phyloP scores from a whole-genome alignment of 2,113 vertebrate species.

The Riparia riparia region DNA sequence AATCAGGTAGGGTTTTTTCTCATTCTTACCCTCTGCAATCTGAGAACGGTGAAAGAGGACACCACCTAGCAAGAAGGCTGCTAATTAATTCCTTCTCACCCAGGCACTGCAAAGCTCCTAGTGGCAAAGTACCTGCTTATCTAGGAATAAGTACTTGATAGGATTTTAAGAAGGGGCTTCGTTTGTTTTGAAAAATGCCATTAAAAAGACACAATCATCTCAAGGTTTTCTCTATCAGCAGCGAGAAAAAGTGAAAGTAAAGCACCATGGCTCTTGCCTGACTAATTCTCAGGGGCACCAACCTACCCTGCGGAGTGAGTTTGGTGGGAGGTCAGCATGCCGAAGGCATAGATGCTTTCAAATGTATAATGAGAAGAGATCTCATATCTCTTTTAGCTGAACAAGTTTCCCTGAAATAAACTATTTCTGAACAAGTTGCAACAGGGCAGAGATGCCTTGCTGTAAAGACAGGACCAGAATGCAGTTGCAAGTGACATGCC shows the following conservation, averaged over 20 bases:
- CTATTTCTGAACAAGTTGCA: neutral
- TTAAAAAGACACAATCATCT: neutral
- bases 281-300: neutral
- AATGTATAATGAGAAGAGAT: neutral
- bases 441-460: neutral
- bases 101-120: neutral
- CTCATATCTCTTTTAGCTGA: neutral
- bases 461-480: neutral
- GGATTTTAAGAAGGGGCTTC: neutral
- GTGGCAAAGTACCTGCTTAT: neutral
- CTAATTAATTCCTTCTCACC: slow-evolving; percentile 33
- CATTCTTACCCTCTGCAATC: neutral
- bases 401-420: neutral
- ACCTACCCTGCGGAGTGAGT: rapidly evolving
- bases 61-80: neutral
- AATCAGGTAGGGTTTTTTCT: neutral
- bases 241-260: neutral
- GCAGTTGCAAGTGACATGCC: neutral
- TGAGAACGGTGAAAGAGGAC: slow-evolving; percentile 34
- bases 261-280: neutral
- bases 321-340: neutral
- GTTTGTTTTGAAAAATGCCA: neutral
- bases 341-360: neutral
- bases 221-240: neutral
- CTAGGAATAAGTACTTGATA: neutral